Percentiles rank a stretch among this genome's conserved stretches.
Evolutionary conservation across 30 jellyfish, hydroid and myxozoan genomes (phyloP).

Genomic region (Mastigias papua): DNA sequence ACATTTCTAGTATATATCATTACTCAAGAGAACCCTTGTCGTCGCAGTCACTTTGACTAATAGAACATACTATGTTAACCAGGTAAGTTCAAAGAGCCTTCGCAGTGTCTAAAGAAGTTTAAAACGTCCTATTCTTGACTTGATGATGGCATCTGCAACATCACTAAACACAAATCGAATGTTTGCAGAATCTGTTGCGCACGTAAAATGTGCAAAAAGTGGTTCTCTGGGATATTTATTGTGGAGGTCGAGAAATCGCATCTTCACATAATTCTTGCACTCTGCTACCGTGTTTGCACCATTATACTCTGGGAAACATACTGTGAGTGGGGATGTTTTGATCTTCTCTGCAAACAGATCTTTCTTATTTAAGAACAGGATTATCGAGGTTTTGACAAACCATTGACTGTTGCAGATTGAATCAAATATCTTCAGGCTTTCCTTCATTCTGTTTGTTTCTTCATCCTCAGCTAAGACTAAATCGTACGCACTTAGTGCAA

Average conservation of each 20-base stretch:
- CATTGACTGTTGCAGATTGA: constrained; percentile 34
- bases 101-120: neutral
- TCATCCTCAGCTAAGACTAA: constrained; percentile 32
- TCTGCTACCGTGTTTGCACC: constrained; percentile 24
- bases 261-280: neutral
- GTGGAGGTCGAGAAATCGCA: constrained; percentile 1
- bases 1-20: too few relatives aligned
- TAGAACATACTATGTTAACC: neutral
- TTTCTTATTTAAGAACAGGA: constrained; percentile 51
- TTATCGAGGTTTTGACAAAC: constrained; percentile 28
- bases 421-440: constrained; percentile 38
- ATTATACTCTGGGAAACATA: constrained; percentile 33
- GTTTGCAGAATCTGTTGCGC: constrained; percentile 66
- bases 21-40: too few relatives aligned
- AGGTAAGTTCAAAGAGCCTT: neutral
- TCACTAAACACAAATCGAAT: constrained; percentile 36
- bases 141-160: constrained; percentile 12
- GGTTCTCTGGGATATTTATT: neutral
- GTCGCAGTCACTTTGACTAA: too few relatives aligned
- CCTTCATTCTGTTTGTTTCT: constrained; percentile 25
- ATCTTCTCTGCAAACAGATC: constrained; percentile 55
- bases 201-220: constrained; percentile 47
- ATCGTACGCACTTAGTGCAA: constrained; percentile 24
- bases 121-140: neutral
- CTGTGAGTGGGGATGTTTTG: constrained; percentile 3